Evolutionary conservation across 1,140 invertebrate genomes (phyloP).

Genomic region (Brachystomella parvula): DNA sequence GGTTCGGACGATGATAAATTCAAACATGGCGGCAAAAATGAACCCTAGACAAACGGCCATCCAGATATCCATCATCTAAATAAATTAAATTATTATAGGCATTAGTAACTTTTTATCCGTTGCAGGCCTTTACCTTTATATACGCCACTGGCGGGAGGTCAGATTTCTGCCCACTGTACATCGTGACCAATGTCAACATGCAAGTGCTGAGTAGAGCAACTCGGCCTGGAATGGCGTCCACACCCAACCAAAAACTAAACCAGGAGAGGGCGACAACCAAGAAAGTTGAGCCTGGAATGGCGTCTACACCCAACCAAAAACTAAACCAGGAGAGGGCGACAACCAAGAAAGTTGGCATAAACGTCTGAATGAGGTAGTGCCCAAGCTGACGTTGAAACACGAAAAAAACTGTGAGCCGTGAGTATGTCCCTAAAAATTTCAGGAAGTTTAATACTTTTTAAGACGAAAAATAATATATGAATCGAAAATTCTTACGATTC

Average conservation of each 20-base stretch:
- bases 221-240: constrained; percentile 73
- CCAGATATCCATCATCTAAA: constrained; percentile 69
- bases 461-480: no score
- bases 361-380: constrained; percentile 77
- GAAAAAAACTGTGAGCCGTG: constrained; percentile 63
- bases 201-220: constrained; percentile 73
- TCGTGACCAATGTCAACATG: constrained; percentile 72
- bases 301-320: constrained; percentile 75
- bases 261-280: constrained; percentile 78
- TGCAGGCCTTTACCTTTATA: constrained; percentile 48
- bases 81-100: background rate
- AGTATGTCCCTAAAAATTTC: constrained; percentile 55
- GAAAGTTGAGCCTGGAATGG: constrained; percentile 69
- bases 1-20: constrained; percentile 76
- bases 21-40: constrained; percentile 70
- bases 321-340: constrained; percentile 83
- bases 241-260: constrained; percentile 79
- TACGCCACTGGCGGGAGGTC: constrained; percentile 74
- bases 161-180: constrained; percentile 68
- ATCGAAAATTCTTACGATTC: no score
- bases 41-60: constrained; percentile 82
- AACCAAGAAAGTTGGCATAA: constrained; percentile 73
- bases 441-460: background rate
- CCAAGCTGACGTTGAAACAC: constrained; percentile 74
- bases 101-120: background rate